Percentiles rank a stretch among this genome's conserved stretches.
Evolutionary conservation across 1,140 invertebrate species (phyloP).

Genomic region (Pseudomyrmex flavicornis): DNA sequence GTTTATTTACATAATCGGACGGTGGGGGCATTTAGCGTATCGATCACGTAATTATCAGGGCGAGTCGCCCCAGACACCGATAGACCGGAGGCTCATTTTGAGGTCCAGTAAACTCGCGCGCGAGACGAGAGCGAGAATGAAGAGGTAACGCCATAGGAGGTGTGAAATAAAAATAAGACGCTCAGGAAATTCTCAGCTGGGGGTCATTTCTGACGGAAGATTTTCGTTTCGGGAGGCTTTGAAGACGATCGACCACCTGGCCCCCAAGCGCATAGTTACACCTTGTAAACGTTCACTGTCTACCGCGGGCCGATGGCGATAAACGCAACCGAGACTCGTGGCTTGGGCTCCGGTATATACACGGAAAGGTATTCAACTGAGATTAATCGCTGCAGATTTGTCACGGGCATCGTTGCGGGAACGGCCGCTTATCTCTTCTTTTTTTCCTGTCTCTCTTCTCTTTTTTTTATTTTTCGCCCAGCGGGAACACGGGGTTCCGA

Average conservation of each 20-base stretch:
- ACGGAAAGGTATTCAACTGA: slow-evolving; percentile 62
- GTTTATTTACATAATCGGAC: slow-evolving; percentile 71
- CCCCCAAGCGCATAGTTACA: slow-evolving; percentile 67
- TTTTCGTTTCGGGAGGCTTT: slow-evolving; percentile 61
- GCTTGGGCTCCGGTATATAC: slow-evolving; percentile 30
- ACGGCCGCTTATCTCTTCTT: slow-evolving; percentile 37
- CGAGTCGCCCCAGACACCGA: slow-evolving; percentile 5
- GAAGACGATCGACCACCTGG: slow-evolving; percentile 78
- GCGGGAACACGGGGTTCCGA: slow-evolving; percentile 13
- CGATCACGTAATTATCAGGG: slow-evolving; percentile 73
- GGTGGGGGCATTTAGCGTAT: slow-evolving; percentile 72
- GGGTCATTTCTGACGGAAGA: slow-evolving; percentile 74
- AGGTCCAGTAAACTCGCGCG: not conserved
- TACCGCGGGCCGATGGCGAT: slow-evolving; percentile 62
- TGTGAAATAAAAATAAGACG: slow-evolving; percentile 77
- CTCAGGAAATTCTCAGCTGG: slow-evolving; percentile 75
- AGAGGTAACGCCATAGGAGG: slow-evolving; percentile 81
- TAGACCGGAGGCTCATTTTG: slow-evolving; percentile 40
- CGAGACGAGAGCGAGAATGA: slow-evolving; percentile 71
- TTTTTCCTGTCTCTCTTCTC: not conserved
- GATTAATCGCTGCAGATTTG: slow-evolving; percentile 79
- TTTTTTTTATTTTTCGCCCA: not conserved
- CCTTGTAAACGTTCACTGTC: slow-evolving; percentile 73
- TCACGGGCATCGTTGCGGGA: slow-evolving; percentile 74
- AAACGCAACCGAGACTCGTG: slow-evolving; percentile 62